Base-by-base conservation (phyloP, 1,140 invertebrate species). In the Trichoplusia ni region DNA sequence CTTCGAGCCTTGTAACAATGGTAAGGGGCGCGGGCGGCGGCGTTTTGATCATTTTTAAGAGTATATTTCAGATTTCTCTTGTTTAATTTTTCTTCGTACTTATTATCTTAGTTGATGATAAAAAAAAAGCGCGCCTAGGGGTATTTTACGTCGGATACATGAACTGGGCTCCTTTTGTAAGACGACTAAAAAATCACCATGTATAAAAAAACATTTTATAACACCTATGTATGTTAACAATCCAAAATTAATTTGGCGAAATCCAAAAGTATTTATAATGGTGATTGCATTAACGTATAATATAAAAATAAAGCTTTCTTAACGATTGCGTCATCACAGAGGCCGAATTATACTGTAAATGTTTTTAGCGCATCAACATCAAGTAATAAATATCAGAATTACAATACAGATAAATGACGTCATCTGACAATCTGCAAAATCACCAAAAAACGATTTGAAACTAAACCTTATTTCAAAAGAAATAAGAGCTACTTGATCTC, bases 301-400 rank as follows among this genome's bases (percentile, higher is more conserved):
- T 37, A 21, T 35, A 53, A 37, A 37, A 35, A 35, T 13, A 37
- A 53, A 37, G 19, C 49, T 53, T 53, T 53, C 18, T 53, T 54
- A 54, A 54, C 13, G 38, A 38, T 54, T 54, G 51, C 51, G 23
- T 54, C 51, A 54, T 25, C 19, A 7, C 25, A 6, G 18, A 19
- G 33, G 11, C 33, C 19, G 21, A 25, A 40, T 21, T 19, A 1
- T n/a, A 21, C 11, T 4, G 51, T 21, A 38, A 54, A 54, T 38
- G 33, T 54, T 54, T 54, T 25, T n/a, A 37, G n/a, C 33, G 2
- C 18, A 54, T n/a, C n/a, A 6, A 8, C 6, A 14, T 13, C 9
- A 13, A 13, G 7, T 31, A 11, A 1, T 9, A 14, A 25, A 44
- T 14, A 49, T 8, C 16, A 29, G 4, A 11, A 18, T 14, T 14